Evolutionary conservation across 2,797 vertebrate genomes (phyloP).

Genomic region (Buphagus erythrorhynchus): DNA sequence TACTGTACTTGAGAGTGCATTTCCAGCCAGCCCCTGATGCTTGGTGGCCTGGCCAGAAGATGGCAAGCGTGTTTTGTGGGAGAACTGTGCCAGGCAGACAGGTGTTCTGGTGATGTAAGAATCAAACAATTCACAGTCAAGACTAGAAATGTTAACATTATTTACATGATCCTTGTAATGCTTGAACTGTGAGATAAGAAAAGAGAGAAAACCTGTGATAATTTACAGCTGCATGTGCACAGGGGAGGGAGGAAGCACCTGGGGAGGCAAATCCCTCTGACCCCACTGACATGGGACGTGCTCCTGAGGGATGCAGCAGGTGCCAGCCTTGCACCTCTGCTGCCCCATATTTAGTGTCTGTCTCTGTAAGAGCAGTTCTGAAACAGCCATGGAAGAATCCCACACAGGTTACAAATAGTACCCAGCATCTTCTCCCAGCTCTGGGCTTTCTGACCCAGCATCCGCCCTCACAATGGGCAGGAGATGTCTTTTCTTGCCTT

Average conservation of each 20-base stretch:
- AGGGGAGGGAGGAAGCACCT: fast-evolving
- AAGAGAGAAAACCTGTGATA: not conserved
- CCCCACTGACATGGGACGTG: fast-evolving
- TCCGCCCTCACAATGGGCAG: fast-evolving
- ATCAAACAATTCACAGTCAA: not conserved
- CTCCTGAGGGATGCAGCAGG: fast-evolving
- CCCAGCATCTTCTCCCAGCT: not conserved
- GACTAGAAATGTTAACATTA: not conserved
- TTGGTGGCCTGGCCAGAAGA: conserved; percentile 45
- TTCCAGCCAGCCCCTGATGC: not conserved
- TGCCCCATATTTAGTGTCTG: not conserved
- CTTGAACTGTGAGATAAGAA: not conserved
- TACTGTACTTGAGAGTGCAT: not conserved
- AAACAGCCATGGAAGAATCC: not conserved
- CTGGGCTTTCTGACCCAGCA: not conserved
- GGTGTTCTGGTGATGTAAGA: not conserved
- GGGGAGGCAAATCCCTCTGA: fast-evolving
- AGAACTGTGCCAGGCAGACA: not conserved
- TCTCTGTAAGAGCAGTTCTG: not conserved
- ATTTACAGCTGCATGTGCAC: not conserved
- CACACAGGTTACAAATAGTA: not conserved
- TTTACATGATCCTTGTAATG: not conserved
- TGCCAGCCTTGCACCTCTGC: not conserved
- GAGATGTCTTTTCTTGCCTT: not conserved
- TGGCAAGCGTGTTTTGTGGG: conserved; percentile 57